These are phyloP conservation scores for Cliona cf. orientalis DNA, from an alignment of 37 sponge, comb jelly and placozoan genomes.

Conservation along the genomic window DNA sequence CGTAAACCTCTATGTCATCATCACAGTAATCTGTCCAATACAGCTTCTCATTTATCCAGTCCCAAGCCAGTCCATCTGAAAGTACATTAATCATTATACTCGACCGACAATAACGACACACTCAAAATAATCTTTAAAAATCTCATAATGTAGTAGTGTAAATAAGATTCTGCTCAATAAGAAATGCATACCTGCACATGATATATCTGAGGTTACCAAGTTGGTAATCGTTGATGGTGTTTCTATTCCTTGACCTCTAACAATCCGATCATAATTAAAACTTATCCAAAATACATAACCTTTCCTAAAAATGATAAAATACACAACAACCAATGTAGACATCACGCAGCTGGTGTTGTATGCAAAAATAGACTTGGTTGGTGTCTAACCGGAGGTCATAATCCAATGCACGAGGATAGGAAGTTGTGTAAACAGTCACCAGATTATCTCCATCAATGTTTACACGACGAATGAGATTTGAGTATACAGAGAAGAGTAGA, in stretches of 20 bases:
- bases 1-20: conserved; percentile 1
- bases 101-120: neutral
- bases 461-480: conserved; percentile 5
- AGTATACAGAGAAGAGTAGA: neutral
- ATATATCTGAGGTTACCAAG: neutral
- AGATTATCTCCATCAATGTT: conserved; percentile 13
- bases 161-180: neutral
- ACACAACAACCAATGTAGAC: neutral
- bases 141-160: neutral
- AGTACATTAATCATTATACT: neutral
- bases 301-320: neutral
- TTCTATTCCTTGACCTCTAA: neutral
- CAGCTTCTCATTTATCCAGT: conserved; percentile 24
- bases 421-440: neutral
- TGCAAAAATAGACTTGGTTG: too few species aligned
- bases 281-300: neutral
- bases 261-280: neutral
- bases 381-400: neutral
- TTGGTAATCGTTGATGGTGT: neutral
- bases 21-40: conserved; percentile 18
- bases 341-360: neutral
- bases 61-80: conserved; percentile 15
- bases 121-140: neutral
- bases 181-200: neutral
- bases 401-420: conserved; percentile 16